A percentile compares a stretch with the other conserved stretches of the same genome.
These are phyloP conservation scores for Vireo griseus DNA, from an alignment of 2,797 vertebrate species.

Conservation along the genomic window DNA sequence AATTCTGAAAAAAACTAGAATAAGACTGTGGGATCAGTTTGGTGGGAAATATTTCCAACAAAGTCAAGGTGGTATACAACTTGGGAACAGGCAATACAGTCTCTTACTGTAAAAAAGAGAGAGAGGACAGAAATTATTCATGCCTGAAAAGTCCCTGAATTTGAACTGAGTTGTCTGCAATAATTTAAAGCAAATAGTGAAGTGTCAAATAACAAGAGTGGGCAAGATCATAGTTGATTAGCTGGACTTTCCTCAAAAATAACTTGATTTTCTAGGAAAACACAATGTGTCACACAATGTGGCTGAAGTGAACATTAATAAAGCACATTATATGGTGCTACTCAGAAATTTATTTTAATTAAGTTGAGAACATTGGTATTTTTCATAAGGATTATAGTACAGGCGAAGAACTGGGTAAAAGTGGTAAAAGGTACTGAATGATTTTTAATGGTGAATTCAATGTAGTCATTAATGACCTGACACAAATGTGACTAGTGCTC, in stretches of 20 bases:
- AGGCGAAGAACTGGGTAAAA: not conserved
- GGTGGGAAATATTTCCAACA: not conserved
- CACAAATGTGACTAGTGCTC: not conserved
- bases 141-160: not conserved
- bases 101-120: not conserved
- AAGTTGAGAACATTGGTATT: not conserved
- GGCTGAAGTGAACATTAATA: not conserved
- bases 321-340: not conserved
- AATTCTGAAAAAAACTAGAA: not conserved
- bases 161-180: not conserved
- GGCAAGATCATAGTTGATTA: not conserved
- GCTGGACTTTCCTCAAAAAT: not conserved
- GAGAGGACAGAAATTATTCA: not conserved
- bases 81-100: not conserved
- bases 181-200: not conserved
- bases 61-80: not conserved
- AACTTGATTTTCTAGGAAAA: not conserved
- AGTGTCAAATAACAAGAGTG: not conserved
- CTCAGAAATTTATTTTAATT: not conserved
- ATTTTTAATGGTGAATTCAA: not conserved
- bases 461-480: not conserved
- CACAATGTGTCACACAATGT: not conserved
- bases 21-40: accelerated
- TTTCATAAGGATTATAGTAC: not conserved
- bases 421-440: not conserved